These are phyloP conservation scores for Hipposideros armiger DNA, from an alignment of 2,113 vertebrate species.

Conservation along the genomic window DNA sequence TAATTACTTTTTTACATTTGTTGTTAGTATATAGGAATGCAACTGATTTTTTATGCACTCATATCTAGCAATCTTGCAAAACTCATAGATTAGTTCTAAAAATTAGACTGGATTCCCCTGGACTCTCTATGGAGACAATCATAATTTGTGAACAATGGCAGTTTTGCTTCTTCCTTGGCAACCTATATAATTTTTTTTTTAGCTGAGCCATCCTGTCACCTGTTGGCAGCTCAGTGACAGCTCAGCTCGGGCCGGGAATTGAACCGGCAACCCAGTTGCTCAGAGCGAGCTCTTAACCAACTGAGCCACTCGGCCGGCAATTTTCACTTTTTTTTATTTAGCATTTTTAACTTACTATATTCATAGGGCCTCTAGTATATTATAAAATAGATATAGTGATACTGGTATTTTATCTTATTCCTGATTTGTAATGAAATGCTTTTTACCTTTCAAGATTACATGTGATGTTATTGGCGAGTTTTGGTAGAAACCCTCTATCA, in stretches of 20 bases:
- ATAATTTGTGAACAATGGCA: not conserved
- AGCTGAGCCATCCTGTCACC: no score
- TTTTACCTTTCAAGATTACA: slow-evolving; percentile 8
- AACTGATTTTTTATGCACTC: not conserved
- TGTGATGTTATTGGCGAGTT: not conserved
- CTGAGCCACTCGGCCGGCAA: no score
- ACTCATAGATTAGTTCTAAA: not conserved
- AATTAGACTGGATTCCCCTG: not conserved
- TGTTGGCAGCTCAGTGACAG: no score
- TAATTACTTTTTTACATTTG: slow-evolving; percentile 13
- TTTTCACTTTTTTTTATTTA: slow-evolving; percentile 7
- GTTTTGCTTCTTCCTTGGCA: not conserved
- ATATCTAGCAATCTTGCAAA: not conserved
- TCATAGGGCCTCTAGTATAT: not conserved
- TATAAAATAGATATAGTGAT: not conserved
- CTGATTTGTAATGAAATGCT: not conserved
- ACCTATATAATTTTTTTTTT: not conserved
- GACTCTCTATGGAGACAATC: not conserved
- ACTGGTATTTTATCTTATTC: slow-evolving; percentile 28
- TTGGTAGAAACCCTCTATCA: not conserved
- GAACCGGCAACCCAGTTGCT: no score
- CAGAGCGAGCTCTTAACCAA: no score
- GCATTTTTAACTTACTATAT: not conserved
- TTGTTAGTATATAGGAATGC: not conserved
- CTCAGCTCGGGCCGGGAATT: no score